Evolutionary conservation across 1,140 invertebrate species (phyloP).

Genomic region (Aphaenogaster ashmeadi): DNA sequence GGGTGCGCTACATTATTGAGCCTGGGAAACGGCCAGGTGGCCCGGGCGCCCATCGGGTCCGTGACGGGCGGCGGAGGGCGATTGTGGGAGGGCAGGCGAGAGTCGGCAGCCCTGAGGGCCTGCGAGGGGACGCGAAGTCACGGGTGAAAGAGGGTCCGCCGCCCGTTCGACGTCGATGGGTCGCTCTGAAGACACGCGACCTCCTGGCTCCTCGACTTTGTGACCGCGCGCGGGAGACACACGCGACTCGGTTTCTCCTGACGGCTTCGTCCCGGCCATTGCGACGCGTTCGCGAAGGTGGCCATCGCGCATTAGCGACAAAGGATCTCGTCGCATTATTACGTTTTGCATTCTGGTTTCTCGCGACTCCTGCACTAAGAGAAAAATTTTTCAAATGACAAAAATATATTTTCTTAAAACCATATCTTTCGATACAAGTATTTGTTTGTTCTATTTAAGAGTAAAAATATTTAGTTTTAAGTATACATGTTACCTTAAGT

Average conservation of each 20-base stretch:
- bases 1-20: slow-evolving; percentile 83
- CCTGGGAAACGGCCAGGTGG: slow-evolving; percentile 84
- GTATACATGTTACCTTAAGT: no score
- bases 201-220: slow-evolving; percentile 57
- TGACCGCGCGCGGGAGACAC: slow-evolving; percentile 34
- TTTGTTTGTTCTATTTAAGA: no score
- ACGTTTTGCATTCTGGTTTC: not conserved
- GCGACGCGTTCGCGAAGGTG: not conserved
- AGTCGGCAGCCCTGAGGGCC: slow-evolving; percentile 47
- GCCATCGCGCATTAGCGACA: not conserved
- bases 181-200: slow-evolving; percentile 60
- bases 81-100: slow-evolving; percentile 16
- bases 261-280: not conserved
- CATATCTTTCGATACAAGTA: no score
- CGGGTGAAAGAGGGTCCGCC: slow-evolving; percentile 33
- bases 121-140: slow-evolving; percentile 44
- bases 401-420: no score
- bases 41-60: slow-evolving; percentile 76
- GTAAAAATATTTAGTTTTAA: no score
- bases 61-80: slow-evolving; percentile 42
- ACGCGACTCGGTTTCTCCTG: not conserved
- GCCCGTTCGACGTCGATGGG: slow-evolving; percentile 13
- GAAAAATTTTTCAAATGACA: no score
- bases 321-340: no score
- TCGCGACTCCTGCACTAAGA: not conserved